Percentiles rank a stretch among this genome's conserved stretches.
Conservation (phyloP, 2,888 invertebrate species). For the Heliconius ethilla region DNA sequence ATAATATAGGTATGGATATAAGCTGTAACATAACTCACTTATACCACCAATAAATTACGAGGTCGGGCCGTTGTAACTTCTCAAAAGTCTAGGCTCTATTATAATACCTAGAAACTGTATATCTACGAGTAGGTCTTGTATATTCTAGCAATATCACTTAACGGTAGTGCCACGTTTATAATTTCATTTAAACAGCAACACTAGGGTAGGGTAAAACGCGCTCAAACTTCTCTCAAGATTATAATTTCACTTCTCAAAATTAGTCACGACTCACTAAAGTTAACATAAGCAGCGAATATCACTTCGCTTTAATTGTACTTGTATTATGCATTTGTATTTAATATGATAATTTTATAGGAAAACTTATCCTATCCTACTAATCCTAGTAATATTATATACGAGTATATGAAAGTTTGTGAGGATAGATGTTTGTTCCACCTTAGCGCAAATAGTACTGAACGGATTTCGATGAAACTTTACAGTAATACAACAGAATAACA, state of each 20-base stretch:
- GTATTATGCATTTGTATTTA: neutral
- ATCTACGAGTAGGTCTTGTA: neutral
- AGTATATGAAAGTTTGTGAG: too few species aligned
- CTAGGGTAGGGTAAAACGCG: neutral
- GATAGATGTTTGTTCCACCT: too few species aligned
- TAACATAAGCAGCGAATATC: slow-evolving; percentile 5
- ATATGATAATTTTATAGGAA: too few species aligned
- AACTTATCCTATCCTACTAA: too few species aligned
- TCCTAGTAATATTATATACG: too few species aligned
- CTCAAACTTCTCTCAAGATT: slow-evolving; percentile 21
- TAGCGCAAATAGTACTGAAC: too few species aligned
- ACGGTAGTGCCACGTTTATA: slow-evolving; percentile 1
- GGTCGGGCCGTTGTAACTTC: neutral
- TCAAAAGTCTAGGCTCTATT: neutral
- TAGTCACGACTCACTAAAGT: slow-evolving; percentile 19
- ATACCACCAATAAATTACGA: too few species aligned
- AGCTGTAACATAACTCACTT: too few species aligned
- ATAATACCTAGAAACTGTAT: neutral
- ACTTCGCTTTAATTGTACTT: neutral
- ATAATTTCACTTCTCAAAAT: slow-evolving; percentile 19
- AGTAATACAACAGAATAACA: too few species aligned
- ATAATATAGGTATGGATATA: too few species aligned
- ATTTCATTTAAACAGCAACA: slow-evolving; percentile 19
- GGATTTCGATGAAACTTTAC: too few species aligned
- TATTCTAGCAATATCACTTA: neutral